Base-by-base conservation (phyloP, 2,888 invertebrate species). In the Copidosoma aretas region DNA sequence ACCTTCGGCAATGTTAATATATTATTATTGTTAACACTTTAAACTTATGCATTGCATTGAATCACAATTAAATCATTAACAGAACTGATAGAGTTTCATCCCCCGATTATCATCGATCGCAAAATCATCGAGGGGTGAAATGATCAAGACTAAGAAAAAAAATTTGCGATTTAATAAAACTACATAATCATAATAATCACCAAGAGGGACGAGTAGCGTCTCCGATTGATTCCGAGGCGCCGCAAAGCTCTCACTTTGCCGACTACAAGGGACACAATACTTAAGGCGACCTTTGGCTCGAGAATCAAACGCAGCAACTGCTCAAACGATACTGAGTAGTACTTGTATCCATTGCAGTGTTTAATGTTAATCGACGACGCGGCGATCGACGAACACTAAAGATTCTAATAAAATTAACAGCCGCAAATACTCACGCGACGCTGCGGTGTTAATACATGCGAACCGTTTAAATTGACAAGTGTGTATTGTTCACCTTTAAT, bases 121-220 rank as follows among this genome's bases (percentile, higher is more conserved):
- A 46, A 46, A 46, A 17, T 46, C 14, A 12, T 4, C 8, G 14
- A 46, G 14, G 32, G 8, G 32, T 32, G 8, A 32, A 5, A 5
- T 8, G 32, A 5, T 32, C 32, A 32, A 32, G 8, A 32, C 3
- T 32, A 53, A 3, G 24, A 14, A 53, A 53, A 53, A 53, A 19
- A 24, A 53, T 19, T n/a, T 21, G 17, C 57, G 12, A 32, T 57
- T 32, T 19, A 24, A 15, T 10, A 25, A 39, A 57, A n/a, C n/a
- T n/a, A n/a, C n/a, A n/a, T n/a, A 57, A 57, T 3, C 25, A 49
- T 8, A 17, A 24, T 57, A 14, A 61, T 67, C 52, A 71, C 67
- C 62, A 21, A 24, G 24, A 71, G 54, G 25, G 58, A 58, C 46
- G 70, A 71, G 21, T 71, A 71, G 17, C 58, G 67, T 43, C 25